These are phyloP conservation scores for Aythya baeri DNA, from an alignment of 2,113 vertebrate species.

Conservation along the genomic window DNA sequence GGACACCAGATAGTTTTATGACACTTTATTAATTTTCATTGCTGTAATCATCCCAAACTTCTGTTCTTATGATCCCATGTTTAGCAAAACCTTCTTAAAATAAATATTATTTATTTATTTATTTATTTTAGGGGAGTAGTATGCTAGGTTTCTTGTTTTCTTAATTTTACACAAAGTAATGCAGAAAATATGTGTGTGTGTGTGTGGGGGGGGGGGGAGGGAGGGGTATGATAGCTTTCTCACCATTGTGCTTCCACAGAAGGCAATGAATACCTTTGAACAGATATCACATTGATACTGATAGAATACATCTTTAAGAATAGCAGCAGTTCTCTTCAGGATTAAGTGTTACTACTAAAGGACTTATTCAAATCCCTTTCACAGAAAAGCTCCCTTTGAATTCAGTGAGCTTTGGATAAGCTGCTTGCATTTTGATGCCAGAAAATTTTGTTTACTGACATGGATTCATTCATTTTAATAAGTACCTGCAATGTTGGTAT, in stretches of 20 bases:
- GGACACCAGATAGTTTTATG: background rate
- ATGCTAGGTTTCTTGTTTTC: background rate
- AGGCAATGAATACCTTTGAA: background rate
- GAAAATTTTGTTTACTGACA: background rate
- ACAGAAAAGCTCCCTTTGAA: background rate
- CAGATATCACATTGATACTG: background rate
- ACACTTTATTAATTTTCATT: background rate
- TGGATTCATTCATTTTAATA: background rate
- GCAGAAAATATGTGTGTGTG: background rate
- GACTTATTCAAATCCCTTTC: background rate
- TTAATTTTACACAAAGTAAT: background rate
- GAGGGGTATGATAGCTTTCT: background rate
- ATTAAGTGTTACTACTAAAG: background rate
- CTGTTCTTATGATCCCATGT: background rate
- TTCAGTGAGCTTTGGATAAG: background rate
- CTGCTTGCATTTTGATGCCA: background rate
- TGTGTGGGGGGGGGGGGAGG: background rate
- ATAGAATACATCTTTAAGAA: background rate
- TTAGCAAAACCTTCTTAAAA: background rate
- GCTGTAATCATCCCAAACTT: background rate
- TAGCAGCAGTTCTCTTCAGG: background rate
- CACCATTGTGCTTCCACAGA: background rate
- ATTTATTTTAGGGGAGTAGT: background rate
- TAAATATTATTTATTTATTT: background rate
- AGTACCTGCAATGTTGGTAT: background rate